Conservation (phyloP, 2,888 invertebrate species). For the Lissonota sp. region DNA sequence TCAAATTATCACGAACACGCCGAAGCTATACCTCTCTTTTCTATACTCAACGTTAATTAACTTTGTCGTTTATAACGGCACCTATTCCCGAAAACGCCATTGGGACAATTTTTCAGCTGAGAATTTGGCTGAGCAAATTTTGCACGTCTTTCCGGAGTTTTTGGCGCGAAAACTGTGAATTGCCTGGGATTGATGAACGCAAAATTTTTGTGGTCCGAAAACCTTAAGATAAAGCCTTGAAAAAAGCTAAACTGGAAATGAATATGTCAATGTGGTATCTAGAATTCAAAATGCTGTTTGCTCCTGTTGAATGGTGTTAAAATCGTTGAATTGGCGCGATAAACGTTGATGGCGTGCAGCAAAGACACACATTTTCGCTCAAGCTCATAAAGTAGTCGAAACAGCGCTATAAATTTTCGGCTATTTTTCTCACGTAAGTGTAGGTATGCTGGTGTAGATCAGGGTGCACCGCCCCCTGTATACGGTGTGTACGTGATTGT, state of each 20-base stretch:
- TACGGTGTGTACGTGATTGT: slow-evolving; percentile 1
- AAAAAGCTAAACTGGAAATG: too few relatives aligned
- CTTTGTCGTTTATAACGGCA: neutral
- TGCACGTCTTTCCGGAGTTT: too few relatives aligned
- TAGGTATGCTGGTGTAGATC: slow-evolving; percentile 46
- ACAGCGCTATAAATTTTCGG: slow-evolving; percentile 70
- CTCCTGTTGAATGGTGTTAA: slow-evolving; percentile 31
- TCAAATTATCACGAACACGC: slow-evolving; percentile 4
- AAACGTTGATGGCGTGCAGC: slow-evolving; percentile 54
- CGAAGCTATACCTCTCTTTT: neutral
- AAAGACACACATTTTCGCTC: slow-evolving; percentile 63
- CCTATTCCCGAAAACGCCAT: too few relatives aligned
- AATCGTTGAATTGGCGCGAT: slow-evolving; percentile 44
- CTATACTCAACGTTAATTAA: neutral
- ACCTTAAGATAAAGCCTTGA: too few relatives aligned
- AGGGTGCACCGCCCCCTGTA: slow-evolving; percentile 24
- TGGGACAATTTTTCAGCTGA: too few relatives aligned
- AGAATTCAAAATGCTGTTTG: slow-evolving; percentile 11
- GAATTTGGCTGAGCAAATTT: too few relatives aligned
- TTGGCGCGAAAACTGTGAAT: too few relatives aligned
- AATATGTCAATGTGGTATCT: too few relatives aligned
- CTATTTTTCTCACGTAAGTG: slow-evolving; percentile 49
- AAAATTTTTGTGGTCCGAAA: too few relatives aligned
- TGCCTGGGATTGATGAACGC: too few relatives aligned
- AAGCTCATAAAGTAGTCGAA: slow-evolving; percentile 67